Evolutionary conservation across 2,113 vertebrate species (phyloP).

Genomic region (Pangasianodon hypophthalmus): DNA sequence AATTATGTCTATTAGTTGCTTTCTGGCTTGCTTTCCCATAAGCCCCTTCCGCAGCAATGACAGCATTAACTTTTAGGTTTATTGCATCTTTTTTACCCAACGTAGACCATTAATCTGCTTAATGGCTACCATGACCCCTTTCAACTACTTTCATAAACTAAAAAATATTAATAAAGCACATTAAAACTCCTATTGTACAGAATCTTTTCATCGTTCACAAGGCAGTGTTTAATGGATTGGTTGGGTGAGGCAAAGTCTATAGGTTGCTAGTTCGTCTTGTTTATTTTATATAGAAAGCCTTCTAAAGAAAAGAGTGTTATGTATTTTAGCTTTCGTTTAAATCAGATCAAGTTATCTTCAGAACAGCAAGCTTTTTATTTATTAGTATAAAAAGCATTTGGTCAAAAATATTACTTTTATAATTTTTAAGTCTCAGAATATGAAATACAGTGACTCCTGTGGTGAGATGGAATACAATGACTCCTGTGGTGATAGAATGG

Average conservation of each 20-base stretch:
- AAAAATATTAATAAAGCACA: constrained; percentile 78
- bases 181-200: constrained; percentile 75
- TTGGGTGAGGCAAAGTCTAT: constrained; percentile 60
- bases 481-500: neutral
- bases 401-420: constrained; percentile 10
- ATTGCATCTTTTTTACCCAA: constrained; percentile 79
- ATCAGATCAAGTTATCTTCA: constrained; percentile 13
- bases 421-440: neutral
- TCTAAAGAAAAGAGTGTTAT: neutral
- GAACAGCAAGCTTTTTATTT: constrained; percentile 17
- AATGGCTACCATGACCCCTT: constrained; percentile 77
- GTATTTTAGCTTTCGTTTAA: constrained; percentile 29
- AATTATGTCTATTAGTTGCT: constrained; percentile 75
- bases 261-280: constrained; percentile 60
- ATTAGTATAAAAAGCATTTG: constrained; percentile 8
- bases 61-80: constrained; percentile 78
- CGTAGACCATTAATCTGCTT: constrained; percentile 74
- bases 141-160: constrained; percentile 80
- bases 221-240: constrained; percentile 71
- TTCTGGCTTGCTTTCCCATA: constrained; percentile 68
- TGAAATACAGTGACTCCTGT: neutral
- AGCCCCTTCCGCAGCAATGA: constrained; percentile 67
- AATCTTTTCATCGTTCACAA: constrained; percentile 69
- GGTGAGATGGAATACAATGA: neutral
- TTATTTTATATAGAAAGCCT: constrained; percentile 59